phyloP scores from a whole-genome alignment of 2,888 invertebrate genomes.

The Oxyteleia sp. region DNA sequence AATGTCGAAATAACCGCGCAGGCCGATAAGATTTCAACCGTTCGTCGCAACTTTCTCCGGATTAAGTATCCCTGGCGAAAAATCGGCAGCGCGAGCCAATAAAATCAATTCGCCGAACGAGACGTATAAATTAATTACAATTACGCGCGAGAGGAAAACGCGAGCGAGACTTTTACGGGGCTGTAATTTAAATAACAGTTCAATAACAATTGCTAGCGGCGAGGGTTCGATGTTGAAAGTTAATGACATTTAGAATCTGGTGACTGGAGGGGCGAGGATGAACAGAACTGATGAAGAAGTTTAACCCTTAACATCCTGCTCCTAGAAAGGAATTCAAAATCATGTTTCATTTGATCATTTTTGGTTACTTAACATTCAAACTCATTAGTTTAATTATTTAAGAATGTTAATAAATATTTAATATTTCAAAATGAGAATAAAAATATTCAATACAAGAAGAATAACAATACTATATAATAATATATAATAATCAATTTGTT shows the following conservation, averaged over 20 bases:
- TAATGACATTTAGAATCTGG: conserved; percentile 12
- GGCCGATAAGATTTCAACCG: conserved; percentile 21
- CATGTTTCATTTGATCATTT: too few relatives aligned
- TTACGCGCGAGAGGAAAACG: conserved; percentile 21
- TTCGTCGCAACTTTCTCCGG: conserved; percentile 16
- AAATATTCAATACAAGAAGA: too few relatives aligned
- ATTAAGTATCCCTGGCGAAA: conserved; percentile 22
- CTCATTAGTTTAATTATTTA: too few relatives aligned
- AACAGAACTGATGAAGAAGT: too few relatives aligned
- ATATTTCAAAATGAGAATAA: too few relatives aligned
- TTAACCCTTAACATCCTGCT: too few relatives aligned
- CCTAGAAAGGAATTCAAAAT: too few relatives aligned
- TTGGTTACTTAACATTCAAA: too few relatives aligned
- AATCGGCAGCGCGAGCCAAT: conserved; percentile 4
- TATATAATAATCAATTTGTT: too few relatives aligned
- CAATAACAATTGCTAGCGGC: conserved; percentile 35
- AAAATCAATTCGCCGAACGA: conserved; percentile 29
- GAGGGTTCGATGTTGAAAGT: conserved; percentile 6
- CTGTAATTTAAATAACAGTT: conserved; percentile 46
- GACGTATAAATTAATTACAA: conserved; percentile 46
- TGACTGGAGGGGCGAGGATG: conserved; percentile 16
- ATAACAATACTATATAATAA: too few relatives aligned
- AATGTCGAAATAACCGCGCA: conserved; percentile 5
- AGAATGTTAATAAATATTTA: too few relatives aligned
- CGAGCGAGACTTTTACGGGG: conserved; percentile 27